Percentiles rank a stretch among this genome's conserved stretches.
These are phyloP conservation scores for Motacilla alba DNA, from an alignment of 2,113 vertebrate genomes.

Conservation along the genomic window DNA sequence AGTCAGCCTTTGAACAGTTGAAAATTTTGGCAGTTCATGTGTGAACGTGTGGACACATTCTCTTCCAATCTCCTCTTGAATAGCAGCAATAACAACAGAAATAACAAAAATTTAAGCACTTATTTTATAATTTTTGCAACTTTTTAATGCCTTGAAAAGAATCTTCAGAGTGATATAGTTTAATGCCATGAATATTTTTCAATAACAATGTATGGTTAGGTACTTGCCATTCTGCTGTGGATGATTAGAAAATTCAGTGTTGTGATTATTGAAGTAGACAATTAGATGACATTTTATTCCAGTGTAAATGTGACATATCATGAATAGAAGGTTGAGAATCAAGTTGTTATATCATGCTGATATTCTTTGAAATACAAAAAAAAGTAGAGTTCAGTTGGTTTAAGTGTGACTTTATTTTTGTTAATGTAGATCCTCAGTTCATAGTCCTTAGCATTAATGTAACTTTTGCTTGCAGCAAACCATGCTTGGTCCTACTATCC, in stretches of 20 bases:
- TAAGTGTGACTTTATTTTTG: background rate
- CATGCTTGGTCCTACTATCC: background rate
- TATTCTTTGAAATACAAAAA: background rate
- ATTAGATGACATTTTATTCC: background rate
- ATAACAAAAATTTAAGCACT: background rate
- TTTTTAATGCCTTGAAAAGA: background rate
- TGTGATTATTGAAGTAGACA: background rate
- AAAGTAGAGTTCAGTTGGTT: background rate
- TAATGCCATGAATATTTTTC: background rate
- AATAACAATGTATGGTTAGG: background rate
- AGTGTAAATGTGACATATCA: background rate
- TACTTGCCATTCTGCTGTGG: background rate
- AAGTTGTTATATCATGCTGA: background rate
- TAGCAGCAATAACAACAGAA: background rate
- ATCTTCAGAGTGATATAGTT: background rate
- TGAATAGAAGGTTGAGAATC: background rate
- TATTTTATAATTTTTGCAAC: background rate
- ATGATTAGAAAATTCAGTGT: background rate
- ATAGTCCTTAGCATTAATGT: background rate
- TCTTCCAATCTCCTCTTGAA: background rate
- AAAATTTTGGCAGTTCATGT: background rate
- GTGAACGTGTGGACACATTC: background rate
- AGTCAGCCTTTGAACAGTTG: background rate
- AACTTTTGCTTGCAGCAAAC: background rate
- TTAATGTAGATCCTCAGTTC: background rate